A percentile compares a stretch with the other conserved stretches of the same genome.
Conservation (phyloP, 1,140 invertebrate species). For the Psix sp. region DNA sequence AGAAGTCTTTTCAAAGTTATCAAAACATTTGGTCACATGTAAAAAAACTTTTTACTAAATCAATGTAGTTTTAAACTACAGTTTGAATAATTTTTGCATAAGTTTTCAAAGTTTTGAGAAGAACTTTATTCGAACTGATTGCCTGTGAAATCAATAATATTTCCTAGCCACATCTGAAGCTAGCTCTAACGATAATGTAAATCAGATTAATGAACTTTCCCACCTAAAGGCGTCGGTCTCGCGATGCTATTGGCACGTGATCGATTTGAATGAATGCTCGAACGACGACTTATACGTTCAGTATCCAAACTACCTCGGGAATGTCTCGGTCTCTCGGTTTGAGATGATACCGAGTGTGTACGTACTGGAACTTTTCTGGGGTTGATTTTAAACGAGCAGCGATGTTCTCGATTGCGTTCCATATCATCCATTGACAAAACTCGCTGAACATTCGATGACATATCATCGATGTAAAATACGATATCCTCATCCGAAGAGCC, state of each 20-base stretch:
- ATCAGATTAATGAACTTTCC: conserved; percentile 38
- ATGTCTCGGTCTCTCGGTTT: conserved; percentile 58
- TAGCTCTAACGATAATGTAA: no score
- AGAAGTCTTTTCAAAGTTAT: no score
- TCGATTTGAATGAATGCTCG: conserved; percentile 63
- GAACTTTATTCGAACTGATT: no score
- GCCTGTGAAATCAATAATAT: no score
- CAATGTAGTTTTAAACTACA: no score
- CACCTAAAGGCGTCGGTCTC: conserved; percentile 71
- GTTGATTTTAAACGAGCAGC: conserved; percentile 33
- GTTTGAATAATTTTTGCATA: no score
- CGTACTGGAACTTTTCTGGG: conserved; percentile 32
- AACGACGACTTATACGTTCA: conserved; percentile 63
- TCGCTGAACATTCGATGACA: conserved; percentile 39
- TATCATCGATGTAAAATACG: conserved; percentile 66
- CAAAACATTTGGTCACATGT: no score
- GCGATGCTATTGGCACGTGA: conserved; percentile 68
- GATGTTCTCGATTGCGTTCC: conserved; percentile 22
- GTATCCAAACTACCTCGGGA: conserved; percentile 52
- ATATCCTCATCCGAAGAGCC: conserved; percentile 61
- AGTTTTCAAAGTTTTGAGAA: no score
- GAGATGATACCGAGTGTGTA: conserved; percentile 58
- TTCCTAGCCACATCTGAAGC: no score
- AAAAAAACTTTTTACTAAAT: no score
- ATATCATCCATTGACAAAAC: conserved; percentile 45